Evolutionary conservation across 1,140 invertebrate species (phyloP).

Genomic region (Lucilia cuprina): DNA sequence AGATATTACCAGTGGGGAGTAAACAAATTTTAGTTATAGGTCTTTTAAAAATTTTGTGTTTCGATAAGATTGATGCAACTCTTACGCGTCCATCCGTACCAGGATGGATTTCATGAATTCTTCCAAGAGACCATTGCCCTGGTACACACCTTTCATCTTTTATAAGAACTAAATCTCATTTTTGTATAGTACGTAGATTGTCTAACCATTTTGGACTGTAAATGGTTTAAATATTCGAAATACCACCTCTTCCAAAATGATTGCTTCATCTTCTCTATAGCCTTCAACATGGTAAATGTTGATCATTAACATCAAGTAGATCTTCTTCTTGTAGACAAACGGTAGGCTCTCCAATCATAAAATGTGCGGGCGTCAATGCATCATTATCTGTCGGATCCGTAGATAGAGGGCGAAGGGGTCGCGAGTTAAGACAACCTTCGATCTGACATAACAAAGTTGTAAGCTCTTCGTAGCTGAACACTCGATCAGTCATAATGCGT

Average conservation of each 20-base stretch:
- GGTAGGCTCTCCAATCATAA: constrained; percentile 14
- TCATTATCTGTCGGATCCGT: background rate
- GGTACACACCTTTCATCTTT: constrained; percentile 47
- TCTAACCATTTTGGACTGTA: constrained; percentile 15
- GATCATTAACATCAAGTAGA: background rate
- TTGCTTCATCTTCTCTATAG: background rate
- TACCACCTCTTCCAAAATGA: constrained; percentile 29
- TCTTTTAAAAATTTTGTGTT: constrained; percentile 12
- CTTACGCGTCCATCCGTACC: constrained; percentile 39
- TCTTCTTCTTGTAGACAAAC: background rate
- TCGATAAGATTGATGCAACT: constrained; percentile 37
- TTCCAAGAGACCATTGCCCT: constrained; percentile 44
- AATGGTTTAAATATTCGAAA: background rate
- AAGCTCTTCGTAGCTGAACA: constrained; percentile 28
- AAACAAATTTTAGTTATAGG: background rate
- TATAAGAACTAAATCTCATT: background rate
- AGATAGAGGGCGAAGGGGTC: background rate
- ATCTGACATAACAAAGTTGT: constrained; percentile 38
- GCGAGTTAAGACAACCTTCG: constrained; percentile 45
- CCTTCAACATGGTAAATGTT: background rate
- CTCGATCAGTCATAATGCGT: constrained; percentile 1
- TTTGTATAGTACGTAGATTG: background rate
- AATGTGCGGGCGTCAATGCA: constrained; percentile 24
- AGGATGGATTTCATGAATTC: constrained; percentile 43
- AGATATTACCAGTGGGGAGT: background rate